These are phyloP conservation scores for Neodiprion pinetum DNA, from an alignment of 1,140 invertebrate species.

Conservation along the genomic window DNA sequence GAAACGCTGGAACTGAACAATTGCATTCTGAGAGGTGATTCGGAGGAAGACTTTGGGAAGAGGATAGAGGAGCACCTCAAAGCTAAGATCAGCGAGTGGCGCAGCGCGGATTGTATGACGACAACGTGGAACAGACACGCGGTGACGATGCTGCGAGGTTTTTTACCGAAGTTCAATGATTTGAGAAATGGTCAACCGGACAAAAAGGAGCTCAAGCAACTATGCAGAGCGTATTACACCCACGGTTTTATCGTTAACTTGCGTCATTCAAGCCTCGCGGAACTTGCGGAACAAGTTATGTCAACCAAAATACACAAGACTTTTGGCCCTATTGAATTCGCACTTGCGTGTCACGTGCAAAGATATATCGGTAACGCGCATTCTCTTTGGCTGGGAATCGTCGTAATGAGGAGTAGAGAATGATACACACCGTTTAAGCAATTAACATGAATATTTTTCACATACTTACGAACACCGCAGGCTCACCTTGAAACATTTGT, in stretches of 20 bases:
- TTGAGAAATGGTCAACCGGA: conserved; percentile 43
- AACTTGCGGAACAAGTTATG: conserved; percentile 45
- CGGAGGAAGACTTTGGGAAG: conserved; percentile 20
- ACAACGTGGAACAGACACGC: conserved; percentile 56
- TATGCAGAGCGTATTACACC: conserved; percentile 52
- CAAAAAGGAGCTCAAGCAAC: conserved; percentile 50
- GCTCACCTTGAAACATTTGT: no score
- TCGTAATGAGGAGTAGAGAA: conserved; percentile 48
- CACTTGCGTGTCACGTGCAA: conserved; percentile 49
- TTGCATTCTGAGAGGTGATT: conserved; percentile 22
- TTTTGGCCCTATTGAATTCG: conserved; percentile 55
- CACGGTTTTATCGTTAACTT: conserved; percentile 55
- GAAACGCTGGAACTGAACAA: conserved; percentile 46
- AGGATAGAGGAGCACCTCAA: conserved; percentile 49
- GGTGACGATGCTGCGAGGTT: conserved; percentile 42
- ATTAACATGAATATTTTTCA: no score
- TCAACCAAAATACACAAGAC: conserved; percentile 51
- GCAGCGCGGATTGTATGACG: conserved; percentile 43
- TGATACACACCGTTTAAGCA: conserved; percentile 21
- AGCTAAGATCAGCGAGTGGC: conserved; percentile 47
- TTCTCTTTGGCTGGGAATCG: conserved; percentile 51
- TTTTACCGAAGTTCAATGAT: conserved; percentile 35
- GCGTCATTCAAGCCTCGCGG: conserved; percentile 41
- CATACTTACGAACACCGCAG: no score
- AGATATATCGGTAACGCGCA: conserved; percentile 49